Percentiles rank a stretch among this genome's conserved stretches.
Conservation (phyloP, 1,140 invertebrate species). For the Agrilus planipennis region DNA sequence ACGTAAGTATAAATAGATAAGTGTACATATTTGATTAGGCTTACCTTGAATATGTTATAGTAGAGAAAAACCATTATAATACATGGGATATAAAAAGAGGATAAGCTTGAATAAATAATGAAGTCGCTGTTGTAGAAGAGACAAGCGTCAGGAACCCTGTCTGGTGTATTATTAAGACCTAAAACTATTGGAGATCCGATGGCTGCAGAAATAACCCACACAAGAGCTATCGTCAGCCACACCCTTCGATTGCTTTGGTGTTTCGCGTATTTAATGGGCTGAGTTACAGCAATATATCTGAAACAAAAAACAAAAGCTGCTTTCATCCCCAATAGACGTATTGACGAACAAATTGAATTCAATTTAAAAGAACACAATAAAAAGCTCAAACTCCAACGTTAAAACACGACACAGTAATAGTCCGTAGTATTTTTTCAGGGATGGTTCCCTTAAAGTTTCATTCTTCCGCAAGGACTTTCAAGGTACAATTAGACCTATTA, state of each 20-base stretch:
- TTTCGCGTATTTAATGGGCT: slow-evolving; percentile 97
- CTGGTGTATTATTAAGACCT: slow-evolving; percentile 83
- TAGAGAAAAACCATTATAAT: slow-evolving; percentile 98
- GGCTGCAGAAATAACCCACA: slow-evolving; percentile 91
- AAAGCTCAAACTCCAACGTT: too few species aligned
- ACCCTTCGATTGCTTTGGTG: slow-evolving; percentile 95
- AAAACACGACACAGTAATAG: too few species aligned
- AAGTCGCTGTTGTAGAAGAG: slow-evolving; percentile 97
- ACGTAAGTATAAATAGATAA: too few species aligned
- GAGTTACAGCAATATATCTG: slow-evolving; percentile 97
- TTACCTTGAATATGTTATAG: slow-evolving; percentile 93
- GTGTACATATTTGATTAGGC: too few species aligned
- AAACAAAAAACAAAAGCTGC: slow-evolving; percentile 31
- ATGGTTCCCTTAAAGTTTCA: too few species aligned
- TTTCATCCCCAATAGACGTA: too few species aligned
- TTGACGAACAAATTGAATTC: too few species aligned
- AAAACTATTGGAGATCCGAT: slow-evolving; percentile 96
- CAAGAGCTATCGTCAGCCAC: slow-evolving; percentile 88
- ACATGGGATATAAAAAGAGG: slow-evolving; percentile 98
- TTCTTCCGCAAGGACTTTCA: too few species aligned
- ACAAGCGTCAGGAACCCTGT: slow-evolving; percentile 67
- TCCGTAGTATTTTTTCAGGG: too few species aligned
- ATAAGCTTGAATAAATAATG: slow-evolving; percentile 93
- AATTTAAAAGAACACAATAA: too few species aligned
- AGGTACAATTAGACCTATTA: too few species aligned